A percentile compares a stretch with the other conserved stretches of the same genome.
Conservation (phyloP, 1,140 invertebrate species). For the Zaprionus inermis region DNA sequence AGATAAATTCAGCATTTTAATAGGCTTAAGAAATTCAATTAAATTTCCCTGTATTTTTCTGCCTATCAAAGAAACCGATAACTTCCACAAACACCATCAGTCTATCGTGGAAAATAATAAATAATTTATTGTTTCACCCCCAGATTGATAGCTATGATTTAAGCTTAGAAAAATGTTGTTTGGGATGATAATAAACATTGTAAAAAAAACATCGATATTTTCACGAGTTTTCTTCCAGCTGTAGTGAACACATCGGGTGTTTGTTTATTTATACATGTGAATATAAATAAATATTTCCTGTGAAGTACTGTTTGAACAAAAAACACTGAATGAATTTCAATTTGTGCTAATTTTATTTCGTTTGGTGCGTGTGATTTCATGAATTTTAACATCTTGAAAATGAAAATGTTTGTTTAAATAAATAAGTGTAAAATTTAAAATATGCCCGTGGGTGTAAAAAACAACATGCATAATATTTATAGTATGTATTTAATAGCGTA, state of each 20-base stretch:
- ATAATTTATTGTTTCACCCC: too few species aligned
- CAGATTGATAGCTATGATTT: too few species aligned
- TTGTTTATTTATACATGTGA: conserved; percentile 2
- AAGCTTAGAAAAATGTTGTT: too few species aligned
- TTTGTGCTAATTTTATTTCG: conserved; percentile 7
- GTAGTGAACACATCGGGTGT: background rate
- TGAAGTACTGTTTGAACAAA: background rate
- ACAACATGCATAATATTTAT: background rate
- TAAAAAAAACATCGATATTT: too few species aligned
- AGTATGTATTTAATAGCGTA: background rate
- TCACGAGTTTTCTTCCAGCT: too few species aligned
- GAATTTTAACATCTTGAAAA: conserved; percentile 13
- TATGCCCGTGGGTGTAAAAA: background rate
- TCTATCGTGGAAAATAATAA: too few species aligned
- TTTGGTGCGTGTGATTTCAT: conserved; percentile 3
- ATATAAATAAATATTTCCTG: conserved; percentile 1
- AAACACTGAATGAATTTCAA: background rate
- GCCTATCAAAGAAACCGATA: too few species aligned
- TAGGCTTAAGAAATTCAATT: too few species aligned
- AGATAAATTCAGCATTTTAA: too few species aligned
- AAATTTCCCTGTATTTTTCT: too few species aligned
- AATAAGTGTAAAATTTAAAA: background rate
- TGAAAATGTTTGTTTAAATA: background rate
- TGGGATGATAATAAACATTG: too few species aligned
- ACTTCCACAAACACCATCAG: too few species aligned